Evolutionary conservation across 2,797 vertebrate species (phyloP), one percentile per base, ranked within the genome.

Genomic region (Psittacula echo): DNA sequence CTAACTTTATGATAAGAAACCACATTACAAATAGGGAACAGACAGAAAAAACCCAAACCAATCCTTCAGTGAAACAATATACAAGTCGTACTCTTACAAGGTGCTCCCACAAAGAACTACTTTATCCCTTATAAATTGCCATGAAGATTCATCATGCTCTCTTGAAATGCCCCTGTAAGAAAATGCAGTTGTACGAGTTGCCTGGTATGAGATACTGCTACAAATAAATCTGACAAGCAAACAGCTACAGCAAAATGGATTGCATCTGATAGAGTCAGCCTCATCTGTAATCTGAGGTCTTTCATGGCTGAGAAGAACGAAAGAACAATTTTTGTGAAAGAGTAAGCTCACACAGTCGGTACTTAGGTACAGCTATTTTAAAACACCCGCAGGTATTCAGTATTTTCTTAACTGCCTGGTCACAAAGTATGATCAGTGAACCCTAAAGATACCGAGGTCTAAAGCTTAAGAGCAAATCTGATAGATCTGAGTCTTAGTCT

Each of bases 201-300:
- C 78, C 91, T 91, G 72, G 21, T 32, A 4, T 95, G 95, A 97
- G 90, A 82, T 39, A 83, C n/a, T 21, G 87, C 93, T 45, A 37
- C 91, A 66, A 89, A 95, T 93, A 94, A 96, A 94, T 65, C 65
- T 93, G 96, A 85, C 95, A 87, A 44, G 88, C 53, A 87, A 80
- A 85, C 71, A 85, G 85, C 91, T 64, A 58, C 41, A 11, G 80
- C 39, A 83, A 26, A 73, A 94, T 61, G 82, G 77, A 86, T 73
- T 66, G 94, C 58, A 54, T 87, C 76, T 70, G 91, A 76, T 71
- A 37, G 82, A 56, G 87, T 62, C 80, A 90, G 88, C 64, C 65
- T 39, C 23, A 87, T 68, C 85, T 7, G 34, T 32, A 39, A 89
- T 85, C 87, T 60, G 53, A 44, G 78, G 21, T 56, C 91, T 82